Conservation (phyloP, 2,888 invertebrate species). For the Omphaloscelis lunosa region DNA sequence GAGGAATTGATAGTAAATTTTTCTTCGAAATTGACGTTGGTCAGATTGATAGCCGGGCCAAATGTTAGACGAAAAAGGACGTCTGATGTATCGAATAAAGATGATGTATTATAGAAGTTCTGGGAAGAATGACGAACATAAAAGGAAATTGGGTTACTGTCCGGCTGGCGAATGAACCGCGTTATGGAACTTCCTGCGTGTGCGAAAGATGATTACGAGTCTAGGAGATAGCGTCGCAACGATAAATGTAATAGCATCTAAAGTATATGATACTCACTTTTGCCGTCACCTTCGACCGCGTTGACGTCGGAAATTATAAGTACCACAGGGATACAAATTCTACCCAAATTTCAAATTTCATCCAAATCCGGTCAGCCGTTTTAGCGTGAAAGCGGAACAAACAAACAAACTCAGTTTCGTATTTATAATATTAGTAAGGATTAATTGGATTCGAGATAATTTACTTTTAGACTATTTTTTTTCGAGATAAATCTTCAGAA, state of each 20-base stretch:
- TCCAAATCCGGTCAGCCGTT: no score
- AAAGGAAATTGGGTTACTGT: constrained; percentile 30
- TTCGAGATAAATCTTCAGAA: no score
- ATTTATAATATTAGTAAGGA: no score
- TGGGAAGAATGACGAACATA: constrained; percentile 15
- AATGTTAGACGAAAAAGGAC: constrained; percentile 15
- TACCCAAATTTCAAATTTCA: no score
- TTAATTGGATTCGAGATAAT: no score
- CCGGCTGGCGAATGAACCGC: not conserved
- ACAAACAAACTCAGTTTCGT: no score
- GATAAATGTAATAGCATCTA: not conserved
- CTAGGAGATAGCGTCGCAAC: not conserved
- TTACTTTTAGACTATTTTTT: no score
- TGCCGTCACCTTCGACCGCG: not conserved
- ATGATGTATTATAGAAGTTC: constrained; percentile 1
- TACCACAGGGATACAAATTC: no score
- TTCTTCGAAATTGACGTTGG: not conserved
- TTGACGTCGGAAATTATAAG: not conserved
- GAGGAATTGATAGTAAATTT: not conserved
- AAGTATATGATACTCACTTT: not conserved
- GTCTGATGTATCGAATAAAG: not conserved
- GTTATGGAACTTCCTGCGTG: not conserved
- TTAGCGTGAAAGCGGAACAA: no score
- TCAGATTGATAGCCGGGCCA: constrained; percentile 13
- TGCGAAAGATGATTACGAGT: not conserved